Evolutionary conservation across 30 jellyfish, hydroid and myxozoan species (phyloP), one percentile per base, ranked within the genome.

Genomic region (Mastigias papua): DNA sequence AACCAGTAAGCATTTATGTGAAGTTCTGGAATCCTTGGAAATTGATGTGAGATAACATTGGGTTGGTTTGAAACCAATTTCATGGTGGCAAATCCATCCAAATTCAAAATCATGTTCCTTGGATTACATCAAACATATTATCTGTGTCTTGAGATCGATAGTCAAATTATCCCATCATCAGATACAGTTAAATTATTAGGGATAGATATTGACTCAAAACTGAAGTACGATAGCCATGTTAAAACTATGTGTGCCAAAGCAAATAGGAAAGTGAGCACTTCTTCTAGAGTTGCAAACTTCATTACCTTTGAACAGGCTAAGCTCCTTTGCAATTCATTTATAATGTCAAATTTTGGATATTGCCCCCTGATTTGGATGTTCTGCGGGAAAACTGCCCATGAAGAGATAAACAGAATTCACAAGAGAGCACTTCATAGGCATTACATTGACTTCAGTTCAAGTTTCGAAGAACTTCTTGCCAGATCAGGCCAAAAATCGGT

Each of bases 31-130:
- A n/a, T n/a, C n/a, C n/a, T n/a, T 71, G 67, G 66, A 33, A 71
- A 65, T 71, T 71, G 82, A 71, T 66, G 78, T 66, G 78, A 7
- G 78, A 32, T 66, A 66, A 66, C 42, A 66, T 66, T 66, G 78
- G 78, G 28, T 66, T 66, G 78, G 78, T 28, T 21, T 26, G 78
- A 66, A 66, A 42, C 64, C 28, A 34, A 71, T 42, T 33, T 33
- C 82, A 71, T 34, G n/a, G n/a, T n/a, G n/a, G n/a, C n/a, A n/a
- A n/a, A n/a, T n/a, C n/a, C n/a, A n/a, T n/a, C n/a, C n/a, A n/a
- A n/a, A n/a, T n/a, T n/a, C n/a, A n/a, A n/a, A n/a, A n/a, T n/a
- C n/a, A n/a, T n/a, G n/a, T n/a, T n/a, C n/a, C n/a, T n/a, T n/a
- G n/a, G n/a, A n/a, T n/a, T n/a, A n/a, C n/a, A n/a, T n/a, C n/a